Evolutionary conservation across 2,113 vertebrate species (phyloP), one percentile per base, ranked within the genome.

Genomic region (Diphyllodes magnificus): DNA sequence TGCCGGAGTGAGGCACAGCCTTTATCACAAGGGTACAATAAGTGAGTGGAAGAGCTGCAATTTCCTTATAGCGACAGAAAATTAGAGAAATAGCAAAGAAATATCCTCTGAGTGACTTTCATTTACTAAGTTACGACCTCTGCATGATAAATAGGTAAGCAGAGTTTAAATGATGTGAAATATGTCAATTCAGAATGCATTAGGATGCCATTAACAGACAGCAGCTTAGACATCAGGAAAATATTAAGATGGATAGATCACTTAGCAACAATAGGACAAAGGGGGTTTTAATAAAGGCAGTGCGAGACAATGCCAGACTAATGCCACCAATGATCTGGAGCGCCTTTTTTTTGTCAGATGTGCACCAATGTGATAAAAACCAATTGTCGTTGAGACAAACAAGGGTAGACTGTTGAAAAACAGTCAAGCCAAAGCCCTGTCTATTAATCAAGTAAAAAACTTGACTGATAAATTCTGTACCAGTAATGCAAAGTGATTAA

Each of bases 231-330:
- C 95, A 94, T 64, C 4, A 21, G 86, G 92, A 94, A 97, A 97
- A 96, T 92, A 97, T 95, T 91, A 95, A 96, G 95, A 96, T 87
- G 93, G 90, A 96, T 94, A 92, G 95, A 94, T 92, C 95, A 96
- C 93, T 96, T 94, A 96, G 86, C 88, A 97, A 95, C 92, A 95
- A 94, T 86, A 75, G 94, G 94, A 96, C 93, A 94, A 90, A 95
- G 90, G 65, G 66, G 88, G 82, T 86, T 96, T 96, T 95, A 96
- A 95, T 96, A 96, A 92, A 96, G 80, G 73, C 92, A 78, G 40
- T 12, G 61, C 80, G 65, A 93, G 85, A 79, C 80, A 89, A 84
- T 39, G 35, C 8, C 7, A 91, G 37, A 71, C 50, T 56, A 85
- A 90, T 40, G 59, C 79, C 42, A 53, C 45, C 7, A 3, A 35